These are phyloP conservation scores for Vespertilio murinus DNA, from an alignment of 2,797 vertebrate species.

Conservation along the genomic window DNA sequence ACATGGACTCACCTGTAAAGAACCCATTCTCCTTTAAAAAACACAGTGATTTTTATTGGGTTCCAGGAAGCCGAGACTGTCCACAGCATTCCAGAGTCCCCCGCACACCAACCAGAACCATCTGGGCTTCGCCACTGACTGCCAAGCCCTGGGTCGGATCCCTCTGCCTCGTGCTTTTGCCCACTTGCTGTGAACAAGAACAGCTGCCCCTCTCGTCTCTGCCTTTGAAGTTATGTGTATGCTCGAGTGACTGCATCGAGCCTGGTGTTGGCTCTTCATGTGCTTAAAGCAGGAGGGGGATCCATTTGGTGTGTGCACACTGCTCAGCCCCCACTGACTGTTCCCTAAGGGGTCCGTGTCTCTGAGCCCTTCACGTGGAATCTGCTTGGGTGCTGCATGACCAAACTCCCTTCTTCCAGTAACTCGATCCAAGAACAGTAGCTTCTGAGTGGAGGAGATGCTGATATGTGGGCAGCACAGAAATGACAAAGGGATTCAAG, in stretches of 20 bases:
- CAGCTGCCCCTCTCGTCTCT: conserved; percentile 42
- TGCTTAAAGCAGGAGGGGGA: conserved; percentile 12
- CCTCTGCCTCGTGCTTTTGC: background rate
- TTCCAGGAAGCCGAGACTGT: background rate
- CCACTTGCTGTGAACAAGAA: conserved; percentile 45
- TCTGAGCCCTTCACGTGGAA: background rate
- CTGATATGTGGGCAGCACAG: conserved; percentile 50
- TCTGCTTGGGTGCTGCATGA: background rate
- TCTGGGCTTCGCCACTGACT: background rate
- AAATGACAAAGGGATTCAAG: conserved; percentile 50
- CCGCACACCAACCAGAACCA: background rate
- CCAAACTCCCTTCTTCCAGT: background rate
- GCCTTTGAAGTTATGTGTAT: conserved; percentile 23
- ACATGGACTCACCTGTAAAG: background rate
- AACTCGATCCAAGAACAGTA: background rate
- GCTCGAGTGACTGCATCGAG: background rate
- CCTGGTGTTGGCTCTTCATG: background rate
- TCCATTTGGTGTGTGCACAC: background rate
- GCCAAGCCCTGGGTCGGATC: conserved; percentile 29
- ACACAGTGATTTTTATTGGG: background rate
- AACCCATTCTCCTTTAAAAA: background rate
- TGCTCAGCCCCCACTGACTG: background rate
- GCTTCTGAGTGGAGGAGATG: background rate
- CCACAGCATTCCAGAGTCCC: background rate
- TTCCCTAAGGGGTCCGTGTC: background rate